Evolutionary conservation across 1,140 invertebrate genomes (phyloP).

Genomic region (Elysia chlorotica): DNA sequence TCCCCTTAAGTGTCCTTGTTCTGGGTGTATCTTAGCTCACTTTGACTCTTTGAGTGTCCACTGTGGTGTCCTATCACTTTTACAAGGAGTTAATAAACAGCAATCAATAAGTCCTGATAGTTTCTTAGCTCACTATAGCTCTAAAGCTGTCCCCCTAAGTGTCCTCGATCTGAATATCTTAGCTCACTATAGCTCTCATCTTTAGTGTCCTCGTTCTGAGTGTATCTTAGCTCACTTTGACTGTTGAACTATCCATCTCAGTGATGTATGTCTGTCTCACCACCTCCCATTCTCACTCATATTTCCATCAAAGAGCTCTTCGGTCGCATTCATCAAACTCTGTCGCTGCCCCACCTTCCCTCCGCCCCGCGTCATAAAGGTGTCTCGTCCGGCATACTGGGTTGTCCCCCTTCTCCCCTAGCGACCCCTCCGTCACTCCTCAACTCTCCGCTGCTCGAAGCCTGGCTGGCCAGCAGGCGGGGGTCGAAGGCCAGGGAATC

Average conservation of each 20-base stretch:
- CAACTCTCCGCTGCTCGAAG: too few relatives aligned
- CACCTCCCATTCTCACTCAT: neutral
- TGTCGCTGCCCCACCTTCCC: neutral
- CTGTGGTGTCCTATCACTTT: too few relatives aligned
- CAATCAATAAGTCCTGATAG: too few relatives aligned
- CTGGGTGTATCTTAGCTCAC: too few relatives aligned
- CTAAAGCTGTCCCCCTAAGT: too few relatives aligned
- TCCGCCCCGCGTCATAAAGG: constrained; percentile 22
- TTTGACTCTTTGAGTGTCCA: too few relatives aligned
- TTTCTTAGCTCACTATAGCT: too few relatives aligned
- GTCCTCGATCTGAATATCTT: neutral
- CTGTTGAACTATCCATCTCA: neutral
- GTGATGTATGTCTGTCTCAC: neutral
- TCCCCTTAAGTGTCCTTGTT: neutral
- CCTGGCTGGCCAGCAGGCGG: too few relatives aligned
- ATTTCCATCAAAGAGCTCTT: neutral
- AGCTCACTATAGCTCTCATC: too few relatives aligned
- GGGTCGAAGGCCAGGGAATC: constrained; percentile 23
- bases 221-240: neutral
- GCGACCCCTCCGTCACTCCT: too few relatives aligned
- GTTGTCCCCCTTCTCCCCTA: too few relatives aligned
- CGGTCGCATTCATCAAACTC: neutral
- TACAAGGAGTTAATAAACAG: too few relatives aligned
- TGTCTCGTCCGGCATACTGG: constrained; percentile 27
- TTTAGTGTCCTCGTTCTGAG: neutral